These are phyloP conservation scores for Xanthorhoe spadicearia DNA, from an alignment of 2,888 invertebrate species.

Conservation along the genomic window DNA sequence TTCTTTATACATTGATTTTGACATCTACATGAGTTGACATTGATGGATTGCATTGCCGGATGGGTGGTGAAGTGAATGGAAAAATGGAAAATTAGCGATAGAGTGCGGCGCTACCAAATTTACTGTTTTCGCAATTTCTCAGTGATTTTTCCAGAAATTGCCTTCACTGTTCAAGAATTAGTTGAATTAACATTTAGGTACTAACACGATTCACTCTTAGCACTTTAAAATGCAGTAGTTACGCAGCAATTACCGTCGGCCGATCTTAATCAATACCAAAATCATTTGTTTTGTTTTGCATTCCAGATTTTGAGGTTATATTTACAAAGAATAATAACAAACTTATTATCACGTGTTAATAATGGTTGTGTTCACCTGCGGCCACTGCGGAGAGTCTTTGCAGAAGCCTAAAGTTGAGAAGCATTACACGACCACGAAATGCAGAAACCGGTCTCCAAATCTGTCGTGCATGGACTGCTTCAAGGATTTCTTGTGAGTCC, in stretches of 20 bases:
- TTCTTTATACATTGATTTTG: neutral
- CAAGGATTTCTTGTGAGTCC: slow-evolving; percentile 92
- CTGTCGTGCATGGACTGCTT: slow-evolving; percentile 97
- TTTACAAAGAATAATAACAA: slow-evolving; percentile 37
- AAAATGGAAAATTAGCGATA: neutral
- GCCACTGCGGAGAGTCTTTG: slow-evolving; percentile 94
- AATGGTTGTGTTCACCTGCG: slow-evolving; percentile 98
- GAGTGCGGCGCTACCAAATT: neutral
- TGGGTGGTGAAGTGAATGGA: neutral
- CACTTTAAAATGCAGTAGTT: neutral
- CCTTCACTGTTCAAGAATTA: neutral
- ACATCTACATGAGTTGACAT: neutral
- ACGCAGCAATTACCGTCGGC: neutral
- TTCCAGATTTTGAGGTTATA: slow-evolving; percentile 55
- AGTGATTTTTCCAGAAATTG: neutral
- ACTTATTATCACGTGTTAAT: slow-evolving; percentile 51
- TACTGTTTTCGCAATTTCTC: neutral
- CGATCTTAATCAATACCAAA: neutral
- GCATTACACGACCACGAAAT: slow-evolving; percentile 90
- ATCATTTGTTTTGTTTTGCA: slow-evolving; percentile 25
- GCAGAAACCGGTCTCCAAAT: slow-evolving; percentile 87
- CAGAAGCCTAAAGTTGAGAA: slow-evolving; percentile 97
- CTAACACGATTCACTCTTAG: neutral
- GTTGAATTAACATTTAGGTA: neutral
- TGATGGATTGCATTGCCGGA: neutral